Evolutionary conservation across 2,113 vertebrate species (phyloP).

Genomic region (Elgaria multicarinata): DNA sequence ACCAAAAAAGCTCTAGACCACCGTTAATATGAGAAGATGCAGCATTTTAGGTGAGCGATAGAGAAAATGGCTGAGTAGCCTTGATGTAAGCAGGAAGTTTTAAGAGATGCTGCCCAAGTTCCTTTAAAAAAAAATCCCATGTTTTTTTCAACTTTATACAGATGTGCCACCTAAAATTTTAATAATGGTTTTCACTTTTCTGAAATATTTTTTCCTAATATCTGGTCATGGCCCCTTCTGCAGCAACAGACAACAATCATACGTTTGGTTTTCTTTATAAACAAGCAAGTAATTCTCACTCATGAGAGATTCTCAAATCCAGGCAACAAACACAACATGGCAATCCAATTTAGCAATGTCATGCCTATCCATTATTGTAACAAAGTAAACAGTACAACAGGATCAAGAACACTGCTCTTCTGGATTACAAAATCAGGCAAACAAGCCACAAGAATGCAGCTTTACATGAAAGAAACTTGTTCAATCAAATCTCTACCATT

Average conservation of each 20-base stretch:
- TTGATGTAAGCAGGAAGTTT: neutral
- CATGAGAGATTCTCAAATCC: neutral
- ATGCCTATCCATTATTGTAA: neutral
- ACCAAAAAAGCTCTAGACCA: too few relatives aligned
- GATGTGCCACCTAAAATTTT: neutral
- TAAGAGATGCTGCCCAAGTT: neutral
- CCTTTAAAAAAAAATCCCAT: neutral
- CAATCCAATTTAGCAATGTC: neutral
- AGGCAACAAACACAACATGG: neutral
- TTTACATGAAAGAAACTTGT: neutral
- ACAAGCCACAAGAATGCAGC: neutral
- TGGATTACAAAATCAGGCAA: neutral
- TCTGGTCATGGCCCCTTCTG: neutral
- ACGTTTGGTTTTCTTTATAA: too few relatives aligned
- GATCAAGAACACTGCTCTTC: neutral
- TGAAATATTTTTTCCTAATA: neutral
- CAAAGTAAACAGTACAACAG: neutral
- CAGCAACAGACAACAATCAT: neutral
- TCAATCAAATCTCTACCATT: neutral
- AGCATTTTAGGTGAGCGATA: neutral
- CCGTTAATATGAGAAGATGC: neutral
- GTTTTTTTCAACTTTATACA: neutral
- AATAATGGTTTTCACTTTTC: neutral
- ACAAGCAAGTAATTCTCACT: neutral
- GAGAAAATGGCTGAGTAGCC: neutral